phyloP scores from a whole-genome alignment of 2,888 invertebrate species.

The Tyria jacobaeae region DNA sequence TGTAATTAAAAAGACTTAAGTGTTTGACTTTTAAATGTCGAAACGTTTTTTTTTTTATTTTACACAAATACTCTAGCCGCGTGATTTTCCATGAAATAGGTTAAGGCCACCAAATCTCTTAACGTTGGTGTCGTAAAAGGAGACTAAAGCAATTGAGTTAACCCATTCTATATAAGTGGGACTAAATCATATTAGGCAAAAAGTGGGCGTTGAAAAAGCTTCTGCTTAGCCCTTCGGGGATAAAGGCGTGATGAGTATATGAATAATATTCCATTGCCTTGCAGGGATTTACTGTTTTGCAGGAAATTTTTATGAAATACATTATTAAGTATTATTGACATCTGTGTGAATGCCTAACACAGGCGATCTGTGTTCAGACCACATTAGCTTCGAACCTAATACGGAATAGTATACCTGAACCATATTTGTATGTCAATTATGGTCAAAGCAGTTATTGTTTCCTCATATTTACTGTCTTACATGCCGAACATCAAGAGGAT shows the following conservation, averaged over 20 bases:
- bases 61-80: too few relatives aligned
- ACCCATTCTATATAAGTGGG: too few relatives aligned
- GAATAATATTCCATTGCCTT: background rate
- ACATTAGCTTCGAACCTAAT: background rate
- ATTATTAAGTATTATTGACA: background rate
- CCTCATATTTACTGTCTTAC: background rate
- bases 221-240: too few relatives aligned
- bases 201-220: too few relatives aligned
- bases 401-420: background rate
- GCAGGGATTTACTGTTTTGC: background rate
- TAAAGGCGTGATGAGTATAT: too few relatives aligned
- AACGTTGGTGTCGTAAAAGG: too few relatives aligned
- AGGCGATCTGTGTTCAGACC: background rate
- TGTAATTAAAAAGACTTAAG: conserved; percentile 31
- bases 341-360: background rate
- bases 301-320: background rate
- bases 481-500: background rate
- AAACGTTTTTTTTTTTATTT: too few relatives aligned
- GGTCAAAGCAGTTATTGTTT: background rate
- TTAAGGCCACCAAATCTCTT: too few relatives aligned
- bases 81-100: too few relatives aligned
- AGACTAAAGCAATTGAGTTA: too few relatives aligned
- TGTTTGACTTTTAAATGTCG: conserved; percentile 5
- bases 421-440: background rate
- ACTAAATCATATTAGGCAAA: too few relatives aligned